A percentile compares a stretch with the other conserved stretches of the same genome.
Evolutionary conservation across 30 jellyfish, hydroid and myxozoan species (phyloP).

Genomic region (Cassiopea andromeda): DNA sequence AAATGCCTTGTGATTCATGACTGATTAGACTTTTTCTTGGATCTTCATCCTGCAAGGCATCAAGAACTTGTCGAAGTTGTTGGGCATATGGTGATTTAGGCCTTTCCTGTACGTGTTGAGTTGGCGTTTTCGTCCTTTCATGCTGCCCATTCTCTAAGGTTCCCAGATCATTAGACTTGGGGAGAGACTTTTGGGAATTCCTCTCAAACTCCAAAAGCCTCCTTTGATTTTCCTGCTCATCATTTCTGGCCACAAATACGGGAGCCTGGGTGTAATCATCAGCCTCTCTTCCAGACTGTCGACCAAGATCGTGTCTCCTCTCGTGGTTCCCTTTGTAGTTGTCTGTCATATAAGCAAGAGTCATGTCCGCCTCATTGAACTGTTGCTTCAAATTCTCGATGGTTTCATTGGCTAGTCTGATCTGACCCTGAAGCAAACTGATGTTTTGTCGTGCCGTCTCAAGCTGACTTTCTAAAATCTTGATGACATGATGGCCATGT

Average conservation of each 20-base stretch:
- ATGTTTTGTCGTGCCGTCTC: constrained; percentile 94
- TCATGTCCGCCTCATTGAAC: constrained; percentile 83
- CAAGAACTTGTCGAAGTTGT: constrained; percentile 94
- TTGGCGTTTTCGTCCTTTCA: constrained; percentile 56
- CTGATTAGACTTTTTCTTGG: constrained; percentile 58
- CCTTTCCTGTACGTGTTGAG: constrained; percentile 55
- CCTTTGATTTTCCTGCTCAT: constrained; percentile 54
- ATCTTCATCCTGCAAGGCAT: constrained; percentile 92
- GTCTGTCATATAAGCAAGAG: constrained; percentile 59
- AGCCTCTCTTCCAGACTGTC: constrained; percentile 32
- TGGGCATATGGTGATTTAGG: constrained; percentile 96
- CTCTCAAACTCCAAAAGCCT: constrained; percentile 28
- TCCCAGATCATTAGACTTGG: constrained; percentile 33
- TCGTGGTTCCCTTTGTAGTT: constrained; percentile 58
- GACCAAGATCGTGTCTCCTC: not conserved
- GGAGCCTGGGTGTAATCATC: constrained; percentile 45
- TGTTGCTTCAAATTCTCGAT: constrained; percentile 88
- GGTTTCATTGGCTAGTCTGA: constrained; percentile 93
- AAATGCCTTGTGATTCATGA: constrained; percentile 39
- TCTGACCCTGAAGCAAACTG: constrained; percentile 91
- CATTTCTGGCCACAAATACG: constrained; percentile 37
- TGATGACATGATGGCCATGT: constrained; percentile 90
- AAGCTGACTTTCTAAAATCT: constrained; percentile 90
- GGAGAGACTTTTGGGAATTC: constrained; percentile 42
- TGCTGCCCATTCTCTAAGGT: constrained; percentile 15